These are phyloP conservation scores for Drosophila ercepeae DNA, from an alignment of 1,140 invertebrate species.

Conservation along the genomic window DNA sequence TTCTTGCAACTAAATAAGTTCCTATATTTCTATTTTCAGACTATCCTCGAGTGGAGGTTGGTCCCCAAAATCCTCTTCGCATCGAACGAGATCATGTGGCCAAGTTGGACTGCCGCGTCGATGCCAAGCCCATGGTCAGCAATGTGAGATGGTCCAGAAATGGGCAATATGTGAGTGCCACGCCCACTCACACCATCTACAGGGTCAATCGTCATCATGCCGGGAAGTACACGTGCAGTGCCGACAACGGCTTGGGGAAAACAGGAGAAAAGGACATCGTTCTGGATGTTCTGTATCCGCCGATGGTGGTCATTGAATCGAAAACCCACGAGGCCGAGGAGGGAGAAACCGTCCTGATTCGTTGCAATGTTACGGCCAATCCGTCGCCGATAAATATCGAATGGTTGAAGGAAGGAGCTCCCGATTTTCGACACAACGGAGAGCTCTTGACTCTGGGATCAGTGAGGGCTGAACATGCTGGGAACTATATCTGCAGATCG, in stretches of 20 bases:
- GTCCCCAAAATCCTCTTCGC: slow-evolving; percentile 93
- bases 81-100: slow-evolving; percentile 93
- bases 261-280: slow-evolving; percentile 91
- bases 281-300: slow-evolving; percentile 93
- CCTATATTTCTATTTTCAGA: slow-evolving; percentile 85
- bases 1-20: background rate
- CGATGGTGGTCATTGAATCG: slow-evolving; percentile 91
- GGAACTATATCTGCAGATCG: slow-evolving; percentile 93
- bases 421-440: slow-evolving; percentile 92
- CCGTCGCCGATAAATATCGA: slow-evolving; percentile 91
- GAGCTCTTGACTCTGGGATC: slow-evolving; percentile 89
- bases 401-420: slow-evolving; percentile 93
- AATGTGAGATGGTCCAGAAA: slow-evolving; percentile 92
- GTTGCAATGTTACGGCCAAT: slow-evolving; percentile 94
- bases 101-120: slow-evolving; percentile 92
- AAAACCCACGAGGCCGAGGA: slow-evolving; percentile 92
- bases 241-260: slow-evolving; percentile 92
- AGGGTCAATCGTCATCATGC: slow-evolving; percentile 92
- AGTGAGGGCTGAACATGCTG: slow-evolving; percentile 92
- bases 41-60: slow-evolving; percentile 94
- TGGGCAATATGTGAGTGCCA: slow-evolving; percentile 91
- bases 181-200: slow-evolving; percentile 90
- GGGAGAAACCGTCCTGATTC: slow-evolving; percentile 91
- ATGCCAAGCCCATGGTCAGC: slow-evolving; percentile 93
- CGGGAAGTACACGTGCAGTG: slow-evolving; percentile 93